Base-by-base conservation (phyloP, 2,113 vertebrate species). In the Larimichthys crocea region DNA sequence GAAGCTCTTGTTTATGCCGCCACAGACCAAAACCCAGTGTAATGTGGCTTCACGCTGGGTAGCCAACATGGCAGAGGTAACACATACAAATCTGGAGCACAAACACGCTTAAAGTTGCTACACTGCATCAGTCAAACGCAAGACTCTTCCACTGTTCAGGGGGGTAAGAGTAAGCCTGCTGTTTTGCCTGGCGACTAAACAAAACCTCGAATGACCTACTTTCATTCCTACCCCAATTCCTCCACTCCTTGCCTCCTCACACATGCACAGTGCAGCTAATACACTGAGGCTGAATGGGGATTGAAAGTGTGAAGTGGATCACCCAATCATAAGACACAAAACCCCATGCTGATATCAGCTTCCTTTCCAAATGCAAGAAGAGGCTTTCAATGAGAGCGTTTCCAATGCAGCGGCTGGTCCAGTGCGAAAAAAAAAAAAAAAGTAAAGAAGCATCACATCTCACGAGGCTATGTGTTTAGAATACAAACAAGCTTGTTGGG, bases 151-250 rank as follows among this genome's bases (percentile, higher is more conserved):
- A 84, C 83, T 71, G 26, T 90, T 81, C 52, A 49, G 71, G 76
- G 84, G 86, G 80, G 76, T 81, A 67, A 50, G 76, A 78, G 77
- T 86, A 71, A 77, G 80, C 70, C 74, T 88, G 87, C 84, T 92
- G 82, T 92, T 92, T 88, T 87, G 88, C 90, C 88, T 92, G 89
- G 89, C 89, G 80, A 80, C 86, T 82, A 82, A 91, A 86, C 84
- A 91, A 91, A 93, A 92, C 91, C 89, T 90, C 74, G 20, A 84
- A 89, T 93, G 91, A 93, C 93, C 93, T 94, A 93, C 90, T 93
- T 93, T 92, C 84, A 85, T 84, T 87, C 75, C 81, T 74, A 84
- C 69, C 80, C 83, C 76, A 26, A 72, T 78, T 83, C 78, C 71
- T 87, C 83, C 82, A 73, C 84, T 61, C 73, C 64, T 86, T 53